Evolutionary conservation across 2,797 vertebrate species (phyloP).

Genomic region (Syncerus caffer): DNA sequence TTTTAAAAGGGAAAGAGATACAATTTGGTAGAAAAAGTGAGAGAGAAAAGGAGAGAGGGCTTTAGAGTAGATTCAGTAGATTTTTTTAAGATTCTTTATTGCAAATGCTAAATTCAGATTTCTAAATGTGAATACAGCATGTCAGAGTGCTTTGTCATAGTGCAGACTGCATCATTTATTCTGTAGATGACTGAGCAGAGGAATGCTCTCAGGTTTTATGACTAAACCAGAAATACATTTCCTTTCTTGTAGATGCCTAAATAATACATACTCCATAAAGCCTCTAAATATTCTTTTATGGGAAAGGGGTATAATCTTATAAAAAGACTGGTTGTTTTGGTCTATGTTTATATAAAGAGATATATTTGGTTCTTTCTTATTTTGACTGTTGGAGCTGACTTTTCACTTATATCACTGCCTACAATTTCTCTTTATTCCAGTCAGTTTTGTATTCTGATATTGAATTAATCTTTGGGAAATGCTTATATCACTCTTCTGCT

Average conservation of each 20-base stretch:
- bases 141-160: neutral
- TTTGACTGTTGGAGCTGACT: neutral
- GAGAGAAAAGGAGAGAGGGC: neutral
- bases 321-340: neutral
- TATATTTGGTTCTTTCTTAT: neutral
- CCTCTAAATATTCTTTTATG: neutral
- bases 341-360: neutral
- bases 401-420: neutral
- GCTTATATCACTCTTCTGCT: neutral
- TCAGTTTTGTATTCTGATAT: neutral
- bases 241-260: neutral
- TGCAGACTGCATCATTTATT: neutral
- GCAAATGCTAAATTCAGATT: slow-evolving; percentile 20
- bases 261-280: neutral
- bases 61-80: neutral
- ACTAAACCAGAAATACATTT: slow-evolving; percentile 3
- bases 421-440: neutral
- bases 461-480: neutral
- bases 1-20: slow-evolving; percentile 26
- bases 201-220: neutral
- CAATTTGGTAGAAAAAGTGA: slow-evolving; percentile 1
- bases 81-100: slow-evolving; percentile 13
- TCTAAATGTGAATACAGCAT: neutral
- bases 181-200: neutral
- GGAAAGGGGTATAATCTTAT: neutral